phyloP scores from a whole-genome alignment of 2,113 vertebrate species.

The Corythaixoides concolor region DNA sequence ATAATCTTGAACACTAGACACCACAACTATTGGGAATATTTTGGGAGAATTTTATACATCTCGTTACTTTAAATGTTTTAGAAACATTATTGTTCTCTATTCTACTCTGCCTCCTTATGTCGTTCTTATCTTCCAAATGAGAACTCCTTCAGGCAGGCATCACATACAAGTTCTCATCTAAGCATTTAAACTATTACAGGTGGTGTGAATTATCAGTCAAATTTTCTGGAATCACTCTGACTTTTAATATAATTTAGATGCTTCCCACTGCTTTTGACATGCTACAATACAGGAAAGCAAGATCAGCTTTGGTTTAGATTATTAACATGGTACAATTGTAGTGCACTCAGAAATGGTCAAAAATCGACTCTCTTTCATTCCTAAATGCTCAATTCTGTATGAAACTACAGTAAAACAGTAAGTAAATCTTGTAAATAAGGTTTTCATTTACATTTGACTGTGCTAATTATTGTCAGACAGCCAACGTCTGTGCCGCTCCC shows the following conservation, averaged over 20 bases:
- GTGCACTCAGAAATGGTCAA: background rate
- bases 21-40: background rate
- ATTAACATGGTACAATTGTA: background rate
- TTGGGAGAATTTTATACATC: background rate
- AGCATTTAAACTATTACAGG: background rate
- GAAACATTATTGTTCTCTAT: background rate
- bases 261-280: background rate
- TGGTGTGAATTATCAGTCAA: background rate
- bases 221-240: background rate
- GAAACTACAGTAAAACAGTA: background rate
- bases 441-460: background rate
- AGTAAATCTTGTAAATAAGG: background rate
- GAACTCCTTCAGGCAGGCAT: background rate
- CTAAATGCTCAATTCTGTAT: background rate
- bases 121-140: background rate
- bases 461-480: background rate
- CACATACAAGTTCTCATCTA: background rate
- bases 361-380: background rate
- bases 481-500: background rate
- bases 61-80: background rate
- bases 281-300: background rate
- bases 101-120: background rate
- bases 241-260: background rate
- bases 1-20: background rate
- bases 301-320: background rate